phyloP scores from a whole-genome alignment of 2,797 vertebrate genomes.

The Coregonus ussuriensis region DNA sequence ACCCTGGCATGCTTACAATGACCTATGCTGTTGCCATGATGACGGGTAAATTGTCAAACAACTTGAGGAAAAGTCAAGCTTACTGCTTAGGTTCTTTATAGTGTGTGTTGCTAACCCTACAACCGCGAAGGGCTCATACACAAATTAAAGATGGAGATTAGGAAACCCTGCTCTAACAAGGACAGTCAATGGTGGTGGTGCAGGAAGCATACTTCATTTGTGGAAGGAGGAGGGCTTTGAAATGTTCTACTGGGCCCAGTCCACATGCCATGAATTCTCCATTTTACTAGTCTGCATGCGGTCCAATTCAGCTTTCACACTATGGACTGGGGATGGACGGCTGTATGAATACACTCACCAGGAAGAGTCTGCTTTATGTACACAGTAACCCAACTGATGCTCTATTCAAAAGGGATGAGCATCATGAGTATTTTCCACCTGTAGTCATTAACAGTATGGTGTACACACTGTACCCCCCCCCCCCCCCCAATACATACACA shows the following conservation, averaged over 20 bases:
- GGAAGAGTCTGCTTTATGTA: background rate
- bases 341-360: background rate
- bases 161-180: background rate
- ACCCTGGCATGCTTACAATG: background rate
- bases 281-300: slow-evolving; percentile 5
- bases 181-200: background rate
- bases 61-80: background rate
- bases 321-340: background rate
- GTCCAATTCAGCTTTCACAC: background rate
- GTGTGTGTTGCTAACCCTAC: background rate
- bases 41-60: background rate
- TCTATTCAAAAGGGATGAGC: background rate
- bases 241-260: slow-evolving; percentile 11
- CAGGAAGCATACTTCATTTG: slow-evolving; percentile 2
- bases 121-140: background rate
- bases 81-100: background rate
- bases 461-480: background rate
- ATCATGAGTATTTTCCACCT: background rate
- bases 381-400: background rate
- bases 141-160: background rate
- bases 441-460: background rate
- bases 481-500: background rate
- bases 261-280: slow-evolving; percentile 13
- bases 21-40: background rate
- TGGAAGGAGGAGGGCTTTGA: slow-evolving; percentile 5